A percentile compares a stretch with the other conserved stretches of the same genome.
phyloP scores from a whole-genome alignment of 2,888 invertebrate species.

The Nomada lathburiana region DNA sequence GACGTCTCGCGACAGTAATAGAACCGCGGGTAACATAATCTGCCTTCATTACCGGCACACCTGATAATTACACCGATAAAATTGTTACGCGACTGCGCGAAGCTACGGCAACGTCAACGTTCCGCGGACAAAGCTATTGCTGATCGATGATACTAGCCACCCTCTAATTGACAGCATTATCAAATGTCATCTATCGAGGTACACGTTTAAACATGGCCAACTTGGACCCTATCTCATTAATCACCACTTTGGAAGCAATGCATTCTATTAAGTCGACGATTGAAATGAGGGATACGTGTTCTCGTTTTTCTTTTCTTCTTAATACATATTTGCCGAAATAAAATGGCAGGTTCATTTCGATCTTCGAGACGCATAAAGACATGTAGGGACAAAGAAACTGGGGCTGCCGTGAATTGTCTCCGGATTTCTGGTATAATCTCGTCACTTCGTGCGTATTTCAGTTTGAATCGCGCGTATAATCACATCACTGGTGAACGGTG shows the following conservation, averaged over 20 bases:
- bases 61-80: constrained; percentile 58
- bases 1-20: constrained; percentile 29
- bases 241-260: background rate
- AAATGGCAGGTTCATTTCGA: too few relatives aligned
- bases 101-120: constrained; percentile 9
- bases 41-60: constrained; percentile 39
- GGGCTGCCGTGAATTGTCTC: too few relatives aligned
- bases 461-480: constrained; percentile 32
- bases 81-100: constrained; percentile 37
- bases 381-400: too few relatives aligned
- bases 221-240: too few relatives aligned
- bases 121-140: constrained; percentile 19
- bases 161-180: constrained; percentile 54
- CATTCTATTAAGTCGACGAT: too few relatives aligned
- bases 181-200: constrained; percentile 34
- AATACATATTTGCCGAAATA: too few relatives aligned
- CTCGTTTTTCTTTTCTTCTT: too few relatives aligned
- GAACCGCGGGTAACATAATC: constrained; percentile 45
- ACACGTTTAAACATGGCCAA: background rate
- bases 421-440: constrained; percentile 14
- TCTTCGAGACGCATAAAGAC: too few relatives aligned
- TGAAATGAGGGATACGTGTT: too few relatives aligned
- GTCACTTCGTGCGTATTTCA: constrained; percentile 9
- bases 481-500: constrained; percentile 4
- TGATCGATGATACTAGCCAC: constrained; percentile 48